A percentile compares a stretch with the other conserved stretches of the same genome.
These are phyloP conservation scores for Drosophila borealis DNA, from an alignment of 2,888 invertebrate genomes.

Conservation along the genomic window DNA sequence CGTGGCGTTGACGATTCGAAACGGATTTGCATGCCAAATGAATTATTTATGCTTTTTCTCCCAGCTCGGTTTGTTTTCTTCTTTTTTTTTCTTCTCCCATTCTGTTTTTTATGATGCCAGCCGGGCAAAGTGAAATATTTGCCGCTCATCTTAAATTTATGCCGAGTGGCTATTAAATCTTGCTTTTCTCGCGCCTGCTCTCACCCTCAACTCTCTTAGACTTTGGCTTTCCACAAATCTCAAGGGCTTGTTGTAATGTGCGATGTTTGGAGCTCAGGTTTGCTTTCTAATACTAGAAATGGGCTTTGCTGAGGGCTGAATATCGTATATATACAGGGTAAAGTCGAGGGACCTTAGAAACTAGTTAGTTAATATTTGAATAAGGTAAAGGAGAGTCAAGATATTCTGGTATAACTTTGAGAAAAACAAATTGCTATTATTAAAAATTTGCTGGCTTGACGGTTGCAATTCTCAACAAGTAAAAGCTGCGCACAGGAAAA, in stretches of 20 bases:
- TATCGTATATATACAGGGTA: not conserved
- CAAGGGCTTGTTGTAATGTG: not conserved
- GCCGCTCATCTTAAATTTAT: slow-evolving; percentile 77
- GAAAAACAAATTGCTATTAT: no score
- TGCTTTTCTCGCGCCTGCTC: slow-evolving; percentile 56
- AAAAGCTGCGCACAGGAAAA: no score
- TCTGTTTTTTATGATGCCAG: slow-evolving; percentile 32
- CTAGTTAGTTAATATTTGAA: not conserved
- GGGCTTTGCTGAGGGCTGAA: not conserved
- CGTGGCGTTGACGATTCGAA: slow-evolving; percentile 74
- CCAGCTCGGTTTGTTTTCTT: slow-evolving; percentile 26
- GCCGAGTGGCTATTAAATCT: slow-evolving; percentile 80
- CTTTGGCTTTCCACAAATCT: slow-evolving; percentile 17
- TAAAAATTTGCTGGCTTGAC: no score
- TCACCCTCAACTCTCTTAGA: slow-evolving; percentile 17
- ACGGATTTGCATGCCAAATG: slow-evolving; percentile 80
- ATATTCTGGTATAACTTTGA: no score
- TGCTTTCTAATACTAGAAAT: not conserved
- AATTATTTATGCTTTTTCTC: slow-evolving; percentile 75
- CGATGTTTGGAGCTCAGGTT: not conserved
- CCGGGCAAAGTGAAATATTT: slow-evolving; percentile 68
- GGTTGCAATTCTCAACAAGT: no score
- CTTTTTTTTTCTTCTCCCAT: slow-evolving; percentile 22
- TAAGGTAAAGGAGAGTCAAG: no score
- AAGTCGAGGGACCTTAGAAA: not conserved